phyloP scores from a whole-genome alignment of 1,140 invertebrate species.

The Drosophila novamexicana region DNA sequence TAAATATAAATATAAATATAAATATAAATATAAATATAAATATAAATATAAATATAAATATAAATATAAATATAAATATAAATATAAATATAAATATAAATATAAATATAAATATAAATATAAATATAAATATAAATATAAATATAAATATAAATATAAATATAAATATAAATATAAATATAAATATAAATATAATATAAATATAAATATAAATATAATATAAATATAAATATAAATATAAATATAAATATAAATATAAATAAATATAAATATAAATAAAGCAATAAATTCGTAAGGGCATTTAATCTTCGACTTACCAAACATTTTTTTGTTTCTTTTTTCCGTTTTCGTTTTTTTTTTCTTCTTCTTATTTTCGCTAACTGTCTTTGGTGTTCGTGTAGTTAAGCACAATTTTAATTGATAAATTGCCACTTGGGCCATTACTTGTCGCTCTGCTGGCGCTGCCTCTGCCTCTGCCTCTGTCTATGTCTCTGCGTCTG shows the following conservation, averaged over 20 bases:
- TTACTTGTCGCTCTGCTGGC: slow-evolving; percentile 66
- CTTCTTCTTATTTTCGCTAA: slow-evolving; percentile 26
- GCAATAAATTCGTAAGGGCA: slow-evolving; percentile 11
- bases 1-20: no score
- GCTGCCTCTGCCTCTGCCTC: slow-evolving; percentile 18
- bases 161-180: not conserved
- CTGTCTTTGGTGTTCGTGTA: slow-evolving; percentile 65
- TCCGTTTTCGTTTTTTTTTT: slow-evolving; percentile 3
- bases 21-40: no score
- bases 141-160: not conserved
- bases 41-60: not conserved
- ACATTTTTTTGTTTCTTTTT: not conserved
- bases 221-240: not conserved
- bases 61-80: not conserved
- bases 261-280: not conserved
- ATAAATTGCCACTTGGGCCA: slow-evolving; percentile 81
- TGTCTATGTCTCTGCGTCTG: slow-evolving; percentile 12
- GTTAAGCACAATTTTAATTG: slow-evolving; percentile 82
- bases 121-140: not conserved
- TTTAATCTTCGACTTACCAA: not conserved
- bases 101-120: not conserved
- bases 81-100: not conserved
- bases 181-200: not conserved
- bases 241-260: not conserved
- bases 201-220: not conserved